Evolutionary conservation across 1,140 invertebrate species (phyloP), one percentile per base, ranked within the genome.

Genomic region (Tetramorium parvispinum): DNA sequence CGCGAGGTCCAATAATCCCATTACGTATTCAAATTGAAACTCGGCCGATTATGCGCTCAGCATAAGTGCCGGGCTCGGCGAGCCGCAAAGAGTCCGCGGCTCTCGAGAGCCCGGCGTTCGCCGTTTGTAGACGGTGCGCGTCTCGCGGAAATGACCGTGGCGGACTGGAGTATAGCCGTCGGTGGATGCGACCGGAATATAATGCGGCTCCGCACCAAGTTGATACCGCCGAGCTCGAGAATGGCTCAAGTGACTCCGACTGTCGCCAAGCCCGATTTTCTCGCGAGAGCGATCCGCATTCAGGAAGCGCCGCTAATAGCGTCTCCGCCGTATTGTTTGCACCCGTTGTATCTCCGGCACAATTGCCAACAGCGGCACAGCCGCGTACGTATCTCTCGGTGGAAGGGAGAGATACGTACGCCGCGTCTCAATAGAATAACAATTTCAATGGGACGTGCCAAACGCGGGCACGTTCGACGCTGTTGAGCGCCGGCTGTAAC

Each of bases 21-120:
- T 83, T 75, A 75, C 53, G 40, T 11, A 59, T 83, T 83, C 40
- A 75, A 83, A 83, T 83, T 55, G 37, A 73, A 73, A 75, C 40
- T 16, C 40, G 21, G 16, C 53, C 68, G 40, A 37, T 37, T 49
- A 37, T 59, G 40, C n/a, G 24, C 46, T 43, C 37, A n/a, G 11
- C n/a, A n/a, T n/a, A 79, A 79, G 77, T 24, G 59, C 18, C 43
- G 43, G 79, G 16, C 7, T 18, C 43, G 59, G 37, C 40, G 37
- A 40, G 61, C 46, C 7, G 46, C 49, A 21, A 79, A 53, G 43
- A 51, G 59, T 32, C 21, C 57, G 8, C 13, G 13, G n/a, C 4
- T 43, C 37, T 27, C 37, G 37, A 32, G 37, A 6, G 51, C 32
- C 11, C 10, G 46, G 18, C 70, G 10, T 53, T 37, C 11, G 16